Evolutionary conservation across 2,113 vertebrate species (phyloP).

Genomic region (Mohoua ochrocephala): DNA sequence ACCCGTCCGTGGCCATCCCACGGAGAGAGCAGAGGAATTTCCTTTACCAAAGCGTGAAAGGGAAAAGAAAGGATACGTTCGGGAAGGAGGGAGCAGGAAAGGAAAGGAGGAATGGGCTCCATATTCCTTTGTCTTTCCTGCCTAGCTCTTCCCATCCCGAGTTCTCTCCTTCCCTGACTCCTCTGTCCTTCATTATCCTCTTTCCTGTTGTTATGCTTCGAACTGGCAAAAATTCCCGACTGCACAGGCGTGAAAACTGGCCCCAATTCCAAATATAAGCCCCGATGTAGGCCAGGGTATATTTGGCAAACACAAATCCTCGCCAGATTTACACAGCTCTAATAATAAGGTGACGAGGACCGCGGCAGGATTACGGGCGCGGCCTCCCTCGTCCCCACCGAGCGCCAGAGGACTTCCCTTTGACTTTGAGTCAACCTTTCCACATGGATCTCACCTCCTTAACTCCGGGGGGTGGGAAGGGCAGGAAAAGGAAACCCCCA

Average conservation of each 20-base stretch:
- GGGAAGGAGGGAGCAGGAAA: neutral
- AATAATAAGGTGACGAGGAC: slow-evolving; percentile 19
- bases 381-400: neutral
- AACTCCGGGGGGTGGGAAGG: rapidly evolving
- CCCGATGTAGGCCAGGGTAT: slow-evolving; percentile 1
- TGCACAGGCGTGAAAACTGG: neutral
- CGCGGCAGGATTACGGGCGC: neutral
- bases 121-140: neutral
- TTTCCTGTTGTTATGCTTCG: neutral
- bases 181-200: slow-evolving; percentile 1
- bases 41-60: rapidly evolving
- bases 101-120: neutral
- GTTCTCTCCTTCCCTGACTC: neutral
- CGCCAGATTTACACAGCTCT: neutral
- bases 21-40: neutral
- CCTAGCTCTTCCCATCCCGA: neutral
- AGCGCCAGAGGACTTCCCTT: neutral
- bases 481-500: neutral
- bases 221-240: slow-evolving; percentile 3
- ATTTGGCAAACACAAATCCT: slow-evolving; percentile 38
- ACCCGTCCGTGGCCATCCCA: neutral
- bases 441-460: neutral
- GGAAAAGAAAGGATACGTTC: neutral
- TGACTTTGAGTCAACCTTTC: neutral
- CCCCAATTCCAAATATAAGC: neutral